A percentile compares a stretch with the other conserved stretches of the same genome.
Conservation (phyloP, 2,797 vertebrate species). For the Pangasius macronema region DNA sequence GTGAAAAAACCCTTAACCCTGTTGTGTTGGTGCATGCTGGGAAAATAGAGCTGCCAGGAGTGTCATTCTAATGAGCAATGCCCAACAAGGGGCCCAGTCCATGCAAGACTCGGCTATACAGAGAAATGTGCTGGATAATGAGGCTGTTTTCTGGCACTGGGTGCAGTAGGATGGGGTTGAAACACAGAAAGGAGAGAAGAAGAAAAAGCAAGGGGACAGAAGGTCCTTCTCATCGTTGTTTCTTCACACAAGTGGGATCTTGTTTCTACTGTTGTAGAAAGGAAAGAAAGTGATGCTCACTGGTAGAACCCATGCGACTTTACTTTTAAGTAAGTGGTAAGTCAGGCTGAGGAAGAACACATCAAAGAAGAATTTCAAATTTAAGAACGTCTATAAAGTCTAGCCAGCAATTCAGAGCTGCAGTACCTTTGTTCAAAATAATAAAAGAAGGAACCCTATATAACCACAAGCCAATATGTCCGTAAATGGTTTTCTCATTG, state of each 20-base stretch:
- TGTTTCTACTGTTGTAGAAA: background rate
- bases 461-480: background rate
- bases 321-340: background rate
- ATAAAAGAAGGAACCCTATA: background rate
- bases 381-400: constrained; percentile 13
- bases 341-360: background rate
- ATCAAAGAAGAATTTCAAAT: background rate
- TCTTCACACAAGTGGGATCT: constrained; percentile 11
- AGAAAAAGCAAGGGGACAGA: background rate
- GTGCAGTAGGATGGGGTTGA: constrained; percentile 17
- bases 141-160: constrained; percentile 43
- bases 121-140: constrained; percentile 52
- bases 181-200: constrained; percentile 18
- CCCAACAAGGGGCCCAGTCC: constrained; percentile 39
- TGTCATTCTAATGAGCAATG: constrained; percentile 55
- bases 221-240: constrained; percentile 24
- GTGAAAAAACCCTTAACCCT: constrained; percentile 44
- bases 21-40: constrained; percentile 38
- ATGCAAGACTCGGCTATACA: constrained; percentile 35
- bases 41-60: constrained; percentile 41
- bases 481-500: background rate
- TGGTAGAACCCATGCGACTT: constrained; percentile 1
- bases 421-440: background rate
- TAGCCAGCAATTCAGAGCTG: background rate
- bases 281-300: constrained; percentile 10